A percentile compares a stretch with the other conserved stretches of the same genome.
These are phyloP conservation scores for Microcebus tavaratra DNA, from an alignment of 2,113 vertebrate species.

Conservation along the genomic window DNA sequence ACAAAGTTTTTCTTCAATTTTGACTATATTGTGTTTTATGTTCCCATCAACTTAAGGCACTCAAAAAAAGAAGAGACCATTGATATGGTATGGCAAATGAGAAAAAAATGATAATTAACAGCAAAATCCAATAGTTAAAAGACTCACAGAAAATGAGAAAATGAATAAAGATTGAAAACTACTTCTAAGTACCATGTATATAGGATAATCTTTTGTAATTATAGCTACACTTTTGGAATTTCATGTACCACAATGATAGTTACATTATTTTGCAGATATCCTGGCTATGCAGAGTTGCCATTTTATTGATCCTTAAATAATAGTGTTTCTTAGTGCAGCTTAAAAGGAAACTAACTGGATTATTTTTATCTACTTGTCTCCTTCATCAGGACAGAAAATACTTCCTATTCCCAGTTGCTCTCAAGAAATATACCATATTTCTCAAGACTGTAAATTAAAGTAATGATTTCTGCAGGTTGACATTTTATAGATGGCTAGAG, in stretches of 20 bases:
- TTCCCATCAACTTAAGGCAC: background rate
- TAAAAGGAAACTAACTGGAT: slow-evolving; percentile 25
- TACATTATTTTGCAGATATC: background rate
- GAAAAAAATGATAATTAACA: background rate
- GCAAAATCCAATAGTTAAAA: background rate
- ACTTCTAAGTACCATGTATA: background rate
- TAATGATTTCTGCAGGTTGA: background rate
- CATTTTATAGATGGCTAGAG: background rate
- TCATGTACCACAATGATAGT: background rate
- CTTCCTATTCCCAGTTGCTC: background rate
- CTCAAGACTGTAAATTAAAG: background rate
- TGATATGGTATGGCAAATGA: background rate
- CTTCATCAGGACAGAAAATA: background rate
- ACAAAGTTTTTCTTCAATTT: background rate
- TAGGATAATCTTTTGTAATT: background rate
- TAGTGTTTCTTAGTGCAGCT: background rate
- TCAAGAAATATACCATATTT: background rate
- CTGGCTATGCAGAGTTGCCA: background rate
- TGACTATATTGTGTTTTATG: background rate
- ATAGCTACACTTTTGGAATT: background rate
- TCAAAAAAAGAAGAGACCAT: background rate
- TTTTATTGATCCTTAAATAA: slow-evolving; percentile 39
- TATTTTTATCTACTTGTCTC: background rate
- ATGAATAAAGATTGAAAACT: background rate
- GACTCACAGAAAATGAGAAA: background rate